Base-by-base conservation (phyloP, 1,140 invertebrate species). In the Goniozus legneri region DNA sequence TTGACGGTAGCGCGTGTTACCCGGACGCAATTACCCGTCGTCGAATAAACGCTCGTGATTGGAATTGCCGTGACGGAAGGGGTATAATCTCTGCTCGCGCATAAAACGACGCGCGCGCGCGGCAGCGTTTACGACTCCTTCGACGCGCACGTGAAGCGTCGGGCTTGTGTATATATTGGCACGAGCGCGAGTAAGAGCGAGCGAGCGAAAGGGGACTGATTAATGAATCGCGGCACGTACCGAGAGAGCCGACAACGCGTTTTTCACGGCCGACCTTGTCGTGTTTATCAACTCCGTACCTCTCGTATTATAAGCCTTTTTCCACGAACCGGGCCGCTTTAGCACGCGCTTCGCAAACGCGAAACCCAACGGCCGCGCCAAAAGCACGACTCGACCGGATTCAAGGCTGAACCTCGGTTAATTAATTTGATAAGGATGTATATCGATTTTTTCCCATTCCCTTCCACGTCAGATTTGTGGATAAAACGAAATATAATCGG, bases 171-270 rank as follows among this genome's bases (percentile, higher is more conserved):
- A n/a, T n/a, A n/a, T n/a, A n/a, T n/a, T n/a, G 31, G 31, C 31
- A 14, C n/a, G 31, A n/a, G 15, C 30, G 39, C 20, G n/a, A n/a
- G n/a, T n/a, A n/a, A n/a, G n/a, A n/a, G n/a, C n/a, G n/a, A 15
- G 37, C 15, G 22, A 43, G 38, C 16, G 22, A 20, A 54, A 31
- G 13, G 44, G 27, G 27, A 30, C 46, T 57, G 52, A 51, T 58
- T 55, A 50, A 56, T 44, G 39, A 65, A 62, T 42, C 63, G 31
- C 38, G 42, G 47, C 62, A 62, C 58, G 60, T 64, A n/a, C n/a
- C n/a, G n/a, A n/a, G n/a, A 48, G 22, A 41, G 27, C 35, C 44
- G 45, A 40, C 53, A 33, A 41, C 13, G 40, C 44, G 42, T 38
- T 35, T 52, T 49, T 19, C 34, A 47, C 19, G 20, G 20, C 18